Evolutionary conservation across 1,140 invertebrate genomes (phyloP).

Genomic region (Calycopis cecrops): DNA sequence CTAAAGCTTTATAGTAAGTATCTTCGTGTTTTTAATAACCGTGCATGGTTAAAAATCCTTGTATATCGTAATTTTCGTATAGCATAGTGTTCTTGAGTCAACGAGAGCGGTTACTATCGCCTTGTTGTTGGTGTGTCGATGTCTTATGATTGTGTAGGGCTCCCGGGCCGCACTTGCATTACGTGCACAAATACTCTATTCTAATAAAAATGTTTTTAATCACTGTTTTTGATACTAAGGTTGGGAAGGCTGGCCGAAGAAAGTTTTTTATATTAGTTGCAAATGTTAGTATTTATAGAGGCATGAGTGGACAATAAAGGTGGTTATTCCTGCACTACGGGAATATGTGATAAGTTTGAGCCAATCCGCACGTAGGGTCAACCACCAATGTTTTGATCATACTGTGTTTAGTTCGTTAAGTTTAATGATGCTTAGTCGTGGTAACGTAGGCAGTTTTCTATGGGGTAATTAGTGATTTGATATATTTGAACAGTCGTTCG

Average conservation of each 20-base stretch:
- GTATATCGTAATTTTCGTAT: conserved; percentile 44
- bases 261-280: conserved; percentile 58
- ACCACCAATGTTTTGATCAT: conserved; percentile 48
- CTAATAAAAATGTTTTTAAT: conserved; percentile 49
- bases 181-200: conserved; percentile 66
- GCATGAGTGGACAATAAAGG: conserved; percentile 64
- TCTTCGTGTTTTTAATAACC: conserved; percentile 53
- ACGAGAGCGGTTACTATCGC: background rate
- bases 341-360: conserved; percentile 53
- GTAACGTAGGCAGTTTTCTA: conserved; percentile 53
- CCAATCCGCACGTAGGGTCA: conserved; percentile 36
- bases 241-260: conserved; percentile 36
- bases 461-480: conserved; percentile 62
- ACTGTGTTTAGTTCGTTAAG: conserved; percentile 57
- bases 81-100: conserved; percentile 40
- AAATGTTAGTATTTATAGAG: conserved; percentile 55
- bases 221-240: conserved; percentile 58
- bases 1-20: conserved; percentile 63
- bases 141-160: conserved; percentile 32
- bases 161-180: conserved; percentile 23
- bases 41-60: conserved; percentile 54
- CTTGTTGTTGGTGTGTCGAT: conserved; percentile 21
- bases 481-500: conserved; percentile 63
- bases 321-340: conserved; percentile 44
- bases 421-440: conserved; percentile 59